Base-by-base conservation (phyloP, 2,888 invertebrate genomes). In the Tachina fera region DNA sequence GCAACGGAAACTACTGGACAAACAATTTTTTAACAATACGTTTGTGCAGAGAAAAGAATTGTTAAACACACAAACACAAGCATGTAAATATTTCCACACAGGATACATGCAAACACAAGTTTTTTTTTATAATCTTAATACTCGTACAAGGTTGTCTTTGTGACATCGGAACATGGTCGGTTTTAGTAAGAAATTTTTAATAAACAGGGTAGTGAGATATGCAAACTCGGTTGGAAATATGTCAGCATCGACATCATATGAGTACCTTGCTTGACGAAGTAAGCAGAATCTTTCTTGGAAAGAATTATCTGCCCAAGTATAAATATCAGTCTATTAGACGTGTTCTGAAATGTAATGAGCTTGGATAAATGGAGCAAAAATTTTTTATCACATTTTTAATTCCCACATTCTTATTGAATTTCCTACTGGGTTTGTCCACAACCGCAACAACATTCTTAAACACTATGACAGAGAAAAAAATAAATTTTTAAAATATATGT, bases 1-100 rank as follows among this genome's bases (percentile, higher is more conserved):
- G 71, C 53, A 80, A 84, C 81, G 77, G 77, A 81, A 84, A 84
- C 84, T 81, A 77, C 77, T 81, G 84, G 84, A 81, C 81, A 85
- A 85, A 85, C 81, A 81, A 61, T 81, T 81, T 74, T 77, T 68
- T 63, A 81, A 84, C 84, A 85, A 85, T 85, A 81, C 77, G 74
- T 78, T 85, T 79, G 45, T 45, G 39, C 1, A 31, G 31, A 19
- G 10, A 31, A 75, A 79, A 45, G 49, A 79, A 84, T 65, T 74
- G n/a, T 63, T 79, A 45, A 39, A 67, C 16, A 65, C 13, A 47
- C 16, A 67, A 45, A 14, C 5, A 47, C 39, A 47, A 16, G 47
- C 5, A 51, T 43, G 74, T 13, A 60, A 49, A 60, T 49, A 53
- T 31, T 22, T 53, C 5, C 11, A 19, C 14, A 67, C 8, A 58